Evolutionary conservation across 2,888 invertebrate species (phyloP).

Genomic region (Thymelicus sylvestris): DNA sequence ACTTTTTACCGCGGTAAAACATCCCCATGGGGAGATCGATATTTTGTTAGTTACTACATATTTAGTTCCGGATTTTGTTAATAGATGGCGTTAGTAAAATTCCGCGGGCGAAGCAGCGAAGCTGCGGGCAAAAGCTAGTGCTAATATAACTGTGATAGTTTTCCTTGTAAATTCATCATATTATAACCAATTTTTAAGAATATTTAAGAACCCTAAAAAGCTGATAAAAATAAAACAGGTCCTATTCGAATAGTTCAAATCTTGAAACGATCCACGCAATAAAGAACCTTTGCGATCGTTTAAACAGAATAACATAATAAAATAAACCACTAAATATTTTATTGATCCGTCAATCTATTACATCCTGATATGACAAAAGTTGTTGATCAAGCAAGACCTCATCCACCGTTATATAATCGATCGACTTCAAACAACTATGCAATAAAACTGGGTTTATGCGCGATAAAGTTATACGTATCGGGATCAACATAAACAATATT

Average conservation of each 20-base stretch:
- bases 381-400: constrained; percentile 11
- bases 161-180: too few relatives aligned
- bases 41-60: too few relatives aligned
- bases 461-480: constrained; percentile 75
- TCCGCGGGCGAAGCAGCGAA: too few relatives aligned
- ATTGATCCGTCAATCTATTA: constrained; percentile 1
- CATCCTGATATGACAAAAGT: constrained; percentile 23
- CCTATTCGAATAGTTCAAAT: neutral
- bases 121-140: too few relatives aligned
- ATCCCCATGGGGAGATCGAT: too few relatives aligned
- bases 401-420: constrained; percentile 59
- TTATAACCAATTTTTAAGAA: too few relatives aligned
- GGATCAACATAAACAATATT: constrained; percentile 80
- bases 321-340: neutral
- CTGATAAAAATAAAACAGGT: too few relatives aligned
- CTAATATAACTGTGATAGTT: too few relatives aligned
- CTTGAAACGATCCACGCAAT: neutral
- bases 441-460: constrained; percentile 75
- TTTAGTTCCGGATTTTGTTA: too few relatives aligned
- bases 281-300: neutral
- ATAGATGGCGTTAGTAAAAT: too few relatives aligned
- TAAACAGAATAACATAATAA: neutral
- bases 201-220: too few relatives aligned
- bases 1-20: too few relatives aligned
- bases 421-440: constrained; percentile 64